phyloP scores from a whole-genome alignment of 2,113 vertebrate genomes.

The Thamnophis sirtalis region DNA sequence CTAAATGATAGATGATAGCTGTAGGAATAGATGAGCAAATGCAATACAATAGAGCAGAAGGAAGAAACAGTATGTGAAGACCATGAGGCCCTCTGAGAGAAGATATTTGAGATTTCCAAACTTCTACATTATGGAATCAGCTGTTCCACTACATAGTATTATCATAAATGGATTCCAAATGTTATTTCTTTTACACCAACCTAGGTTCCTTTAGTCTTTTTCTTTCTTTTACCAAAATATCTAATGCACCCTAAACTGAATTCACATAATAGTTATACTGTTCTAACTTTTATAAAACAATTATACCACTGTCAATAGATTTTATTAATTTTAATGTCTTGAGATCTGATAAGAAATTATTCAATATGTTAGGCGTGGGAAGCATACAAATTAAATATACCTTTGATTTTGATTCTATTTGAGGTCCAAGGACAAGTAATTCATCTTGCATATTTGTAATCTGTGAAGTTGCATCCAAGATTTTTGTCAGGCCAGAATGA shows the following conservation, averaged over 20 bases:
- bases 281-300: background rate
- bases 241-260: background rate
- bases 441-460: constrained; percentile 60
- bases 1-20: background rate
- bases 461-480: constrained; percentile 50
- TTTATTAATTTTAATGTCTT: background rate
- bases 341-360: background rate
- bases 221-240: background rate
- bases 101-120: background rate
- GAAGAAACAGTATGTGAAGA: background rate
- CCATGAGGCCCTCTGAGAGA: background rate
- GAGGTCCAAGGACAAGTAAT: constrained; percentile 51
- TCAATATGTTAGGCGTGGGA: background rate
- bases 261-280: background rate
- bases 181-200: background rate
- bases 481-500: constrained; percentile 50
- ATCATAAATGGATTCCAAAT: background rate
- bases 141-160: background rate
- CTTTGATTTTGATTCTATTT: constrained; percentile 62
- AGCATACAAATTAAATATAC: constrained; percentile 9
- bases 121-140: background rate
- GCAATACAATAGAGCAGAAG: background rate
- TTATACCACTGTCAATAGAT: background rate
- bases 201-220: background rate
- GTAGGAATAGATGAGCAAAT: background rate